Conservation (phyloP, 2,888 invertebrate genomes). For the Gastrophysa polygoni region DNA sequence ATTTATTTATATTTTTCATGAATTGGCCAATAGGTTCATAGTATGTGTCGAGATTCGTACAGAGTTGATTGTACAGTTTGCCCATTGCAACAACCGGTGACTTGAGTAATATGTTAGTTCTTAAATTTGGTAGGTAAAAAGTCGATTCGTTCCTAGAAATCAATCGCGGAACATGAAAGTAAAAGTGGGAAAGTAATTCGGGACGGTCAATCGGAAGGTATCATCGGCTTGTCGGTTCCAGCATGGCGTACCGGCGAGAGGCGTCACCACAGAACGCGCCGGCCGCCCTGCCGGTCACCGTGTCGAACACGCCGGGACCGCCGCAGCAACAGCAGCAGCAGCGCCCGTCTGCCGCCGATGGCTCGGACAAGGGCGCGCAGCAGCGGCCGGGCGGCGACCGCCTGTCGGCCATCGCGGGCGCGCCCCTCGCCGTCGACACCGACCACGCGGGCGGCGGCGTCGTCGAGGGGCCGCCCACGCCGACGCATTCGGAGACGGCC, state of each 20-base stretch:
- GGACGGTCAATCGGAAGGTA: too few species aligned
- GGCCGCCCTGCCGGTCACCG: slow-evolving; percentile 54
- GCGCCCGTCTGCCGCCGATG: slow-evolving; percentile 18
- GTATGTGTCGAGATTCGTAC: too few species aligned
- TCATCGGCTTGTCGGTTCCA: too few species aligned
- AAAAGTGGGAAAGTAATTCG: too few species aligned
- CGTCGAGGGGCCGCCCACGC: slow-evolving; percentile 73
- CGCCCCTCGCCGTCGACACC: slow-evolving; percentile 63
- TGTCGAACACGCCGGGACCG: slow-evolving; percentile 56
- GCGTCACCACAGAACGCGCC: not conserved
- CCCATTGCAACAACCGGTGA: too few species aligned
- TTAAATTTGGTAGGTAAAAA: too few species aligned
- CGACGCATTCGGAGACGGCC: slow-evolving; percentile 77
- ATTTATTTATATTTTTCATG: too few species aligned
- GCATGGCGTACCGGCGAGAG: not conserved
- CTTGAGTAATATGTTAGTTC: too few species aligned
- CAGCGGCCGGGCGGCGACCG: slow-evolving; percentile 36
- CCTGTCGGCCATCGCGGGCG: slow-evolving; percentile 45
- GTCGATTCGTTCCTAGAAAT: too few species aligned
- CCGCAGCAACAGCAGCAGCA: slow-evolving; percentile 37
- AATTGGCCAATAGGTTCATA: too few species aligned
- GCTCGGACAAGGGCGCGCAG: slow-evolving; percentile 30
- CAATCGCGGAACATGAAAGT: too few species aligned
- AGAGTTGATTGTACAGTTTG: too few species aligned
- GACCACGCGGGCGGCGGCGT: slow-evolving; percentile 51